A percentile compares a stretch with the other conserved stretches of the same genome.
phyloP scores from a whole-genome alignment of 2,113 vertebrate genomes.

The Nanorana parkeri region DNA sequence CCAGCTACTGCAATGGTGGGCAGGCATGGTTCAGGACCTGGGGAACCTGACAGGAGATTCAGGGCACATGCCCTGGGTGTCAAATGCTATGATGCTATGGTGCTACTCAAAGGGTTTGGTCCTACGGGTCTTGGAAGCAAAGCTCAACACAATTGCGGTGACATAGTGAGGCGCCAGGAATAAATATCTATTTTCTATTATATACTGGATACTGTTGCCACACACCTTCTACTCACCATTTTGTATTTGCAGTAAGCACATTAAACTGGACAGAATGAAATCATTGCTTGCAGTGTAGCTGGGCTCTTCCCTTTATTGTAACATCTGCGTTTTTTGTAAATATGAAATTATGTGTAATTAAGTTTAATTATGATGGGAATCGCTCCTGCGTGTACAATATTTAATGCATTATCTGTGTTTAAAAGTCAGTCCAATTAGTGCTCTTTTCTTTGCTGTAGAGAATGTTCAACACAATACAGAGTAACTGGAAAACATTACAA shows the following conservation, averaged over 20 bases:
- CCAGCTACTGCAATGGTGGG: too few species aligned
- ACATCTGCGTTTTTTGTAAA: slow-evolving; percentile 39
- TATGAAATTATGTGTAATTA: slow-evolving; percentile 54
- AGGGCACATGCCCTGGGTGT: too few species aligned
- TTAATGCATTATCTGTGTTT: slow-evolving; percentile 54
- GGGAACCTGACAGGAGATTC: too few species aligned
- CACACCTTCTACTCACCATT: not conserved
- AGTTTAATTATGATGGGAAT: slow-evolving; percentile 49
- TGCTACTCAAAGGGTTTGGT: too few species aligned
- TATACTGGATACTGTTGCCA: not conserved
- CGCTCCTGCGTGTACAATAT: slow-evolving; percentile 30
- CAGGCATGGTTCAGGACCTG: too few species aligned
- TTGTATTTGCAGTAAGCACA: not conserved
- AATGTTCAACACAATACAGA: slow-evolving; percentile 13
- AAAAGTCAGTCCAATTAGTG: slow-evolving; percentile 49
- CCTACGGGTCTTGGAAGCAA: too few species aligned
- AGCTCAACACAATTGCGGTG: too few species aligned
- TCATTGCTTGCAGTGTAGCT: not conserved
- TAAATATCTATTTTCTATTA: too few species aligned
- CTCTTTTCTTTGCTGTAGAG: slow-evolving; percentile 11
- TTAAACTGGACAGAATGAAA: slow-evolving; percentile 25
- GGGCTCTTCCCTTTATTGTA: slow-evolving; percentile 33
- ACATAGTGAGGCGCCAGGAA: too few species aligned
- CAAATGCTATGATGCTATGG: too few species aligned
- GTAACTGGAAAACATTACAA: not conserved